Percentiles rank a stretch among this genome's conserved stretches.
Conservation (phyloP, 2,797 vertebrate species). For the Brachymystax lenok region DNA sequence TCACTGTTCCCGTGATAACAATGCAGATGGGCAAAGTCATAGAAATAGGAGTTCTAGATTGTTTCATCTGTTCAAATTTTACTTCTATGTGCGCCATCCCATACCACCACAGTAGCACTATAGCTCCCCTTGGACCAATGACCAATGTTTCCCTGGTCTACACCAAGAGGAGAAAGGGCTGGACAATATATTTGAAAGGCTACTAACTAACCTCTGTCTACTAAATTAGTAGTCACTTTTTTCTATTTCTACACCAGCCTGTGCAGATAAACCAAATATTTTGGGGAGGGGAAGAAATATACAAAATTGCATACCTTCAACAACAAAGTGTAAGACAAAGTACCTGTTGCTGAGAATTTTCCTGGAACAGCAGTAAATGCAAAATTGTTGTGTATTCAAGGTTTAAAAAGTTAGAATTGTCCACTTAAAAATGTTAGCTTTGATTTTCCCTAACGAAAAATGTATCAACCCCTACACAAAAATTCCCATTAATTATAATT, state of each 20-base stretch:
- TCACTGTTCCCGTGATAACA: background rate
- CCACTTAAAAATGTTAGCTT: too few species aligned
- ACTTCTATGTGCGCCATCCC: background rate
- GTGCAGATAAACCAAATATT: constrained; percentile 26
- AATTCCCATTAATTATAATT: too few species aligned
- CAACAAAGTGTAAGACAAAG: background rate
- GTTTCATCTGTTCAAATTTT: background rate
- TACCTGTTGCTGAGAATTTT: background rate
- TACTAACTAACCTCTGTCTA: constrained; percentile 4
- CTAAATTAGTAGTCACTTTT: constrained; percentile 5
- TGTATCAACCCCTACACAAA: too few species aligned
- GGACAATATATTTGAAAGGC: background rate
- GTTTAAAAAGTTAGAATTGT: too few species aligned
- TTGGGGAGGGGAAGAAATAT: background rate
- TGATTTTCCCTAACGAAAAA: too few species aligned
- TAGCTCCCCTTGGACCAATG: constrained; percentile 34
- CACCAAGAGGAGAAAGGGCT: constrained; percentile 28
- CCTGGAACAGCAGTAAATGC: too few species aligned
- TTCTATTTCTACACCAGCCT: constrained; percentile 32
- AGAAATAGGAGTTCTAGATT: constrained; percentile 22
- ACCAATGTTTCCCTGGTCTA: constrained; percentile 37
- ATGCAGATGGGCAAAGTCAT: background rate
- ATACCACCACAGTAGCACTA: background rate
- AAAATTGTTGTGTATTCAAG: too few species aligned
- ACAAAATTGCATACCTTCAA: background rate